Conservation (phyloP, 2,888 invertebrate genomes). For the Trichacis sp. region DNA sequence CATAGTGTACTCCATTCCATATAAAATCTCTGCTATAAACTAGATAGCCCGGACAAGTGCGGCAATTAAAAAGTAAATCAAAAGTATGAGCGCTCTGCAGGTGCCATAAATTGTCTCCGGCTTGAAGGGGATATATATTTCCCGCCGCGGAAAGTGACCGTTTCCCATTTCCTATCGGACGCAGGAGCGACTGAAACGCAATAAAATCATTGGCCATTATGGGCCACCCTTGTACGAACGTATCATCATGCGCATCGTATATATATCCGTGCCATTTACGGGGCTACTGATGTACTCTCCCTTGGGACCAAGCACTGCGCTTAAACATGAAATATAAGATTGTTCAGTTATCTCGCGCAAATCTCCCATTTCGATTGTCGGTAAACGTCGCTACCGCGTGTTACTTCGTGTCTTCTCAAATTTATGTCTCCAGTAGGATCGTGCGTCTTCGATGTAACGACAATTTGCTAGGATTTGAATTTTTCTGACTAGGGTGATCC, state of each 20-base stretch:
- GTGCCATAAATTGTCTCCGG: conserved; percentile 36
- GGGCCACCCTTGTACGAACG: conserved; percentile 36
- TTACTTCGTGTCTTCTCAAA: background rate
- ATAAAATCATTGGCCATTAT: conserved; percentile 50
- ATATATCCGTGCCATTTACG: conserved; percentile 36
- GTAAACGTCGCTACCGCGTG: conserved; percentile 3
- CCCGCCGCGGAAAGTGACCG: conserved; percentile 44
- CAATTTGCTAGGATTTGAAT: conserved; percentile 1
- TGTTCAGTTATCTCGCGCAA: conserved; percentile 33
- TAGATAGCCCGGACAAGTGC: no score
- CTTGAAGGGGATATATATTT: conserved; percentile 22
- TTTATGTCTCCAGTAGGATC: background rate
- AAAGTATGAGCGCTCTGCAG: conserved; percentile 13
- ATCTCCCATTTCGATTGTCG: conserved; percentile 29
- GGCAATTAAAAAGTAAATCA: background rate
- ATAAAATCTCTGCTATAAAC: no score
- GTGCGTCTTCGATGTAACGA: background rate
- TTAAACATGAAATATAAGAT: conserved; percentile 41
- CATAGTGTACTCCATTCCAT: no score
- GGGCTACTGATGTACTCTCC: conserved; percentile 13
- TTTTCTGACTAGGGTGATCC: background rate
- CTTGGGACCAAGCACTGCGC: conserved; percentile 10
- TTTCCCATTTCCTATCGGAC: conserved; percentile 45
- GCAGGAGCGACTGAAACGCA: conserved; percentile 38
- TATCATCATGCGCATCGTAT: conserved; percentile 24